A percentile compares a stretch with the other conserved stretches of the same genome.
These are phyloP conservation scores for Poecilia picta DNA, from an alignment of 2,797 vertebrate species.

Conservation along the genomic window DNA sequence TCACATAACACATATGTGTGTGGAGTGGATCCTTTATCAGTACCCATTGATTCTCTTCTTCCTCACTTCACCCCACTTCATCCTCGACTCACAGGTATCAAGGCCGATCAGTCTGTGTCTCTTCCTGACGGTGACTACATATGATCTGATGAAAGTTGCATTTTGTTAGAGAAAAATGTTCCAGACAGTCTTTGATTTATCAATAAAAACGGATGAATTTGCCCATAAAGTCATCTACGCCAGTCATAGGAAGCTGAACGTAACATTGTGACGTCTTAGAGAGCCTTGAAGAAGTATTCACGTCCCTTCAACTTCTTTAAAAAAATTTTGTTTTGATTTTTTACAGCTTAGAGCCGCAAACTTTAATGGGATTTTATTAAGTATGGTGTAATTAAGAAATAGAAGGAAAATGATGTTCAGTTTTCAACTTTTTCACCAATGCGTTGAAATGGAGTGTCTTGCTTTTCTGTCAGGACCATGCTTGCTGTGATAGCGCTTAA, in stretches of 20 bases:
- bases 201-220: not conserved
- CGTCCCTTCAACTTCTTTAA: not conserved
- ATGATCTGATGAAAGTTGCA: not conserved
- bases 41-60: constrained; percentile 83
- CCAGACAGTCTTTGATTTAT: constrained; percentile 3
- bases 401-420: not conserved
- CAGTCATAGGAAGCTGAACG: constrained; percentile 16
- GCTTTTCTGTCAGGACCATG: not conserved
- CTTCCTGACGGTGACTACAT: not conserved
- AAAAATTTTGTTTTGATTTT: not conserved
- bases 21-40: constrained; percentile 83
- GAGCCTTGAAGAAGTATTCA: not conserved
- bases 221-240: constrained; percentile 18
- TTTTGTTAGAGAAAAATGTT: not conserved
- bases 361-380: not conserved
- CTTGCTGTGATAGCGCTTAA: too few species aligned
- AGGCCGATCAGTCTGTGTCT: constrained; percentile 7
- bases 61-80: constrained; percentile 36
- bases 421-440: not conserved
- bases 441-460: not conserved
- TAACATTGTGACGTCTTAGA: not conserved
- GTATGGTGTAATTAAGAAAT: not conserved
- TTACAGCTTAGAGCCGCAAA: not conserved
- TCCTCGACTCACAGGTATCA: constrained; percentile 70
- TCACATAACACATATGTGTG: constrained; percentile 84